These are phyloP conservation scores for Platysteira castanea DNA, from an alignment of 2,113 vertebrate genomes.

Conservation along the genomic window DNA sequence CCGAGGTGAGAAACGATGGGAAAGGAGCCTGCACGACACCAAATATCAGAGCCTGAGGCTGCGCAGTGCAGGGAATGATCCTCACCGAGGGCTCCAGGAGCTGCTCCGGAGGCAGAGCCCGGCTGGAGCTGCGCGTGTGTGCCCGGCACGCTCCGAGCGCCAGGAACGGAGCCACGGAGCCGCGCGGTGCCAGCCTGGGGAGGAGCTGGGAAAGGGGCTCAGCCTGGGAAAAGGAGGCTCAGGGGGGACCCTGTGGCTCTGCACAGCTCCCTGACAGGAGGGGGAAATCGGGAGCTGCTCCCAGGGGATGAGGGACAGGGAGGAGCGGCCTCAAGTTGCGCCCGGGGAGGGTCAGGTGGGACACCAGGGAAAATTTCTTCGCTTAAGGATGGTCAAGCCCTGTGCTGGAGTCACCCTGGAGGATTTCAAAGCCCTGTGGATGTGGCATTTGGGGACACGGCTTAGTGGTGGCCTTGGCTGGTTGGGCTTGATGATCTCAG, in stretches of 20 bases:
- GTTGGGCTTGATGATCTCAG: not conserved
- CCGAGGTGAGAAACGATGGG: not conserved
- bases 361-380: not conserved
- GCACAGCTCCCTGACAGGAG: not conserved
- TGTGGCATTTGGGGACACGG: not conserved
- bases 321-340: rapidly evolving
- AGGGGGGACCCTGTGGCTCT: not conserved
- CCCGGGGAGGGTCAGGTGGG: not conserved
- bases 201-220: not conserved
- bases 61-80: not conserved
- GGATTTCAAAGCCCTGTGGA: not conserved
- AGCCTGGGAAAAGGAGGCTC: not conserved
- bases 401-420: not conserved
- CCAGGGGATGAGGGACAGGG: not conserved
- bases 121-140: not conserved
- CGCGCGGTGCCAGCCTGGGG: not conserved
- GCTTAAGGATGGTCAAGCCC: not conserved
- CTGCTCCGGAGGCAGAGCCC: not conserved
- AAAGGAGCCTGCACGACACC: not conserved
- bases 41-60: conserved; percentile 1
- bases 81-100: not conserved
- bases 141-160: rapidly evolving
- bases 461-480: not conserved
- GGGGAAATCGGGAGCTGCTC: not conserved
- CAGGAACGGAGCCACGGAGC: not conserved